A percentile compares a stretch with the other conserved stretches of the same genome.
Conservation (phyloP, 1,140 invertebrate genomes). For the Eulimnadia texana region DNA sequence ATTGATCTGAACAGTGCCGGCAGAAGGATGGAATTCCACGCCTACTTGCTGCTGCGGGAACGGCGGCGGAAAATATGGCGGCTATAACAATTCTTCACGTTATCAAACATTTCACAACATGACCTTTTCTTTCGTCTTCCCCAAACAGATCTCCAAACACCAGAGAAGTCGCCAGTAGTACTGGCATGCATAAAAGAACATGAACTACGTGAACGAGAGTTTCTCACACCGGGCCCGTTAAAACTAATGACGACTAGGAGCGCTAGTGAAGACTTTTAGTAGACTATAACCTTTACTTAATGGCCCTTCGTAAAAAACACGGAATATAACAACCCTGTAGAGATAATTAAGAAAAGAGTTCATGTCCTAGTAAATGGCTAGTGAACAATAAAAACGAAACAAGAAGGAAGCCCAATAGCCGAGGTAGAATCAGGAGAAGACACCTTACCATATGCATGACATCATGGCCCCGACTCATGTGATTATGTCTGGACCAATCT, state of each 20-base stretch:
- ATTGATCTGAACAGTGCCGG: constrained; percentile 21
- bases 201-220: no score
- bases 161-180: no score
- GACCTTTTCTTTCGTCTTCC: neutral
- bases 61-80: constrained; percentile 89
- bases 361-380: no score
- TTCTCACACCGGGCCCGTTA: neutral
- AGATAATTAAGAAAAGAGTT: neutral
- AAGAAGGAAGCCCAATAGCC: neutral
- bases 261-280: neutral
- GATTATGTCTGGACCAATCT: constrained; percentile 8
- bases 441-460: constrained; percentile 13
- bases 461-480: constrained; percentile 12
- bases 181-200: no score
- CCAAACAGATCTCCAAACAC: neutral
- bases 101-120: neutral
- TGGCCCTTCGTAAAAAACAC: neutral
- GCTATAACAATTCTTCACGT: constrained; percentile 38
- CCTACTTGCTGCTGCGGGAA: constrained; percentile 40
- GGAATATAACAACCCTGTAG: neutral
- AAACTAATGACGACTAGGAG: neutral
- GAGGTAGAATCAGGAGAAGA: neutral
- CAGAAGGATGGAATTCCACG: constrained; percentile 44
- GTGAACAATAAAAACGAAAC: no score
- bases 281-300: neutral